These are phyloP conservation scores for Oxyscelio sp. DNA, from an alignment of 2,888 invertebrate genomes.

Conservation along the genomic window DNA sequence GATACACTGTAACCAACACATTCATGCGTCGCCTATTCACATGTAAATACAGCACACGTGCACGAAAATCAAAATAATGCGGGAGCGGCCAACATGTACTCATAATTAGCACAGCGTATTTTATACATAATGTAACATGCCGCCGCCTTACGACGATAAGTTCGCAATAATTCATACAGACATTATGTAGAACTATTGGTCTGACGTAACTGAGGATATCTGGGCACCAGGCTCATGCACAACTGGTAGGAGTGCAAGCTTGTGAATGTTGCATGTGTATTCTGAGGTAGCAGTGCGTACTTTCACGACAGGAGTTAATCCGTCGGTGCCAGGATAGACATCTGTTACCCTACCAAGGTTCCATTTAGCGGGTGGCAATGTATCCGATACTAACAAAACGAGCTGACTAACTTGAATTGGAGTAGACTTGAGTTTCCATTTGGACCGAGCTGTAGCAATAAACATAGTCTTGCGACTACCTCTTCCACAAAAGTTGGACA, in stretches of 20 bases:
- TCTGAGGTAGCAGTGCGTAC: neutral
- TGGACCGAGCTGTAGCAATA: too few species aligned
- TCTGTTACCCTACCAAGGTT: neutral
- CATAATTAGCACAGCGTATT: too few species aligned
- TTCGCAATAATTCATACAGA: neutral
- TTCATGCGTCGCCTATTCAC: too few species aligned
- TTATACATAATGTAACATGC: neutral
- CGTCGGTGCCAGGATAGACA: neutral
- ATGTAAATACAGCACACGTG: too few species aligned
- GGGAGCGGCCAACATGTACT: too few species aligned
- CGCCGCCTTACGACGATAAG: slow-evolving; percentile 1
- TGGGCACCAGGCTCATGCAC: neutral
- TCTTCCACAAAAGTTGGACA: neutral
- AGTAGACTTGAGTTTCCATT: too few species aligned
- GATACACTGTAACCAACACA: too few species aligned
- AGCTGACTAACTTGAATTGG: neutral
- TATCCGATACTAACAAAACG: neutral
- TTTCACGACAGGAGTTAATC: neutral
- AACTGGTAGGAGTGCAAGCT: neutral
- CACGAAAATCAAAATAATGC: too few species aligned
- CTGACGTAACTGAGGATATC: neutral
- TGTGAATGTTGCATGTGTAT: neutral
- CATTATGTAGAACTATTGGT: neutral
- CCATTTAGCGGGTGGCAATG: neutral
- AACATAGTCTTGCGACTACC: too few species aligned